phyloP scores from a whole-genome alignment of 2,888 invertebrate species.

The Ectobius pallidus region DNA sequence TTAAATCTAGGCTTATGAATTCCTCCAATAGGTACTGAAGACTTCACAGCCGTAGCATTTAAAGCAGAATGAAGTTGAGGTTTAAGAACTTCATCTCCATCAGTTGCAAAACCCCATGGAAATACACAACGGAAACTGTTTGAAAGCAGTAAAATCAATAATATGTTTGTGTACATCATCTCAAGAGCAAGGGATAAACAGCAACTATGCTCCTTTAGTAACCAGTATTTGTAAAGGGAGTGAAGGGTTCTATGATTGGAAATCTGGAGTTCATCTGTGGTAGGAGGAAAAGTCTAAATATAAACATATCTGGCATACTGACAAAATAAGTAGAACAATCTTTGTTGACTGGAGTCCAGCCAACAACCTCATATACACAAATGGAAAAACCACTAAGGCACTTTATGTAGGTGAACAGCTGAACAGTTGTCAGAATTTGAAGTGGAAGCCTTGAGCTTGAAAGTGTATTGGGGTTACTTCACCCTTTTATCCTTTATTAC shows the following conservation, averaged over 20 bases:
- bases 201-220: background rate
- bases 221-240: background rate
- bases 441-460: too few relatives aligned
- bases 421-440: too few relatives aligned
- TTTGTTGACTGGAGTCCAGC: background rate
- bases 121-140: background rate
- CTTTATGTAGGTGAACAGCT: too few relatives aligned
- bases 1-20: background rate
- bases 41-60: background rate
- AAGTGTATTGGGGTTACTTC: too few relatives aligned
- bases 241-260: background rate
- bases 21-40: background rate
- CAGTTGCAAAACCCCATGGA: background rate
- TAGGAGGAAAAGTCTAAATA: background rate
- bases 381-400: background rate
- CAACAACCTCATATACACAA: background rate
- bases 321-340: background rate
- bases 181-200: background rate
- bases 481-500: too few relatives aligned
- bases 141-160: background rate
- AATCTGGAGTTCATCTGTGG: background rate
- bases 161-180: background rate
- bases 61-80: background rate
- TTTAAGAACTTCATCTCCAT: background rate
- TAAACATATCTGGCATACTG: slow-evolving; percentile 5